Percentiles rank a stretch among this genome's conserved stretches.
These are phyloP conservation scores for Megaceryle alcyon DNA, from an alignment of 2,797 vertebrate genomes.

Conservation along the genomic window DNA sequence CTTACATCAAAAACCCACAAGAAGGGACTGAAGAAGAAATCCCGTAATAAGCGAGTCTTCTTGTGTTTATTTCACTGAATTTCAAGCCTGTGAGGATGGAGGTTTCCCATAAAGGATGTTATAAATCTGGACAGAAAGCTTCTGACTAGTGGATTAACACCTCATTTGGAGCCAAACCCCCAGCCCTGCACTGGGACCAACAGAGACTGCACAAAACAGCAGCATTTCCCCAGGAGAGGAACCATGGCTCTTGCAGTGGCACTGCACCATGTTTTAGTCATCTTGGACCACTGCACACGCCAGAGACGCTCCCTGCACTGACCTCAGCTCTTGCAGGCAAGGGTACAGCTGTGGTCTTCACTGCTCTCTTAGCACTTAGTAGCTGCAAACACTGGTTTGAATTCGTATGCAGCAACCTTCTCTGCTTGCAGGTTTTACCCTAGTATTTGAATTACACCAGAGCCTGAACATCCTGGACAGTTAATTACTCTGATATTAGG, in stretches of 20 bases:
- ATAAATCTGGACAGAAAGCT: background rate
- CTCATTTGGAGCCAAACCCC: background rate
- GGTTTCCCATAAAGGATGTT: background rate
- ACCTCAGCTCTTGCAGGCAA: background rate
- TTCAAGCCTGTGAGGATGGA: background rate
- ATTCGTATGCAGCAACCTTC: background rate
- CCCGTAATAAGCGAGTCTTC: background rate
- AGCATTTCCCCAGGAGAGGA: background rate
- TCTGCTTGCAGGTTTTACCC: background rate
- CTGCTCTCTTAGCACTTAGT: background rate
- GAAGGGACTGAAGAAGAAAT: background rate
- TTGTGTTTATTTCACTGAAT: background rate
- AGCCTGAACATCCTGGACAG: background rate
- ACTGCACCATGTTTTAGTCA: accelerated
- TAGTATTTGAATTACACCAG: background rate
- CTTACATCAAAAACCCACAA: background rate
- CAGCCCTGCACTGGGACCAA: background rate
- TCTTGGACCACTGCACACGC: too few relatives aligned
- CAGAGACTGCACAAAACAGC: background rate
- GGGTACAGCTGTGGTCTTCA: background rate
- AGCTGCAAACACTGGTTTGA: background rate
- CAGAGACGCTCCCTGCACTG: background rate
- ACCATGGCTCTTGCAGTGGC: background rate
- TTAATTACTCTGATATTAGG: background rate
- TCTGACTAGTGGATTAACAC: background rate